Evolutionary conservation across 2,888 invertebrate genomes (phyloP), one percentile per base, ranked within the genome.

Genomic region (Philopedon plagiatum): DNA sequence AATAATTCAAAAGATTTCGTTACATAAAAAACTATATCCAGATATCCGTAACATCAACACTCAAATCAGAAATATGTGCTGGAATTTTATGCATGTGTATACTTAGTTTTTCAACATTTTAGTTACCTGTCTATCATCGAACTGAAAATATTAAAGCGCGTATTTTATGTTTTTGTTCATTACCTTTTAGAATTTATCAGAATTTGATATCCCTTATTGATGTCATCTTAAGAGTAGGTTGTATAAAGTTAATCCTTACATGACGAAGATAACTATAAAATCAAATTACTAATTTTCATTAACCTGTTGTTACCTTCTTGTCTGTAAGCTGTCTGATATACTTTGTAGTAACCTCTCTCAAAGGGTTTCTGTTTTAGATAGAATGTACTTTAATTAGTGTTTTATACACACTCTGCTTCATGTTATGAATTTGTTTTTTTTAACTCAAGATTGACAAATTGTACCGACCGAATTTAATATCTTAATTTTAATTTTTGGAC

Each of bases 11-110:
- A 51, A 54, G 8, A 29, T 29, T 29, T 54, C 29, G 0, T 29
- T 51, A 51, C 26, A 51, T 29, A 26, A 26, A 21, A 15, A 13
- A 5, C 7, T 29, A 29, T 15, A 26, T 29, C 15, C 29, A 19
- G 13, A 13, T 39, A 15, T 39, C 3, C n/a, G 13, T 39, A 39
- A 39, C 13, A 15, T 56, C 51, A 62, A n/a, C n/a, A n/a, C 7
- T 60, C 58, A 61, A 51, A 68, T 65, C 60, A 66, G 65, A 60
- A 58, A 63, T 73, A 73, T 65, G 37, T 54, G 26, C 63, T 67
- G 57, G 77, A 76, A 77, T 78, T 76, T 78, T 78, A 77, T 76
- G 74, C 77, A 76, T 79, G 76, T 78, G 76, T 75, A 54, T 54
- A 54, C 51, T 54, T 29, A 9, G 13, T 54, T 46, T n/a, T 46